A percentile compares a stretch with the other conserved stretches of the same genome.
These are phyloP conservation scores for Spongilla lacustris DNA, from an alignment of 37 sponge, comb jelly and placozoan species.

Conservation along the genomic window DNA sequence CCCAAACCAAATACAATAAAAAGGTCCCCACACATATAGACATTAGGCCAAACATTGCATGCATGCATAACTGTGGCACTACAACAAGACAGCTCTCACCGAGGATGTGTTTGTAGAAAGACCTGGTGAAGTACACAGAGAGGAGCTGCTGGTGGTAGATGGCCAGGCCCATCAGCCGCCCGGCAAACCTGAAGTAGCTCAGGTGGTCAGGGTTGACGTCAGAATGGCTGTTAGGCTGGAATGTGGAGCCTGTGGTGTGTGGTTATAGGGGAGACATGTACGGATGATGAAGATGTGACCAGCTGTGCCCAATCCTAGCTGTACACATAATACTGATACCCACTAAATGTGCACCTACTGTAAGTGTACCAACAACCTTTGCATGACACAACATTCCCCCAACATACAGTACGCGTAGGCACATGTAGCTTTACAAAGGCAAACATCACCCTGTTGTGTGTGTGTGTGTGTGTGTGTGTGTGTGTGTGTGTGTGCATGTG, in stretches of 20 bases:
- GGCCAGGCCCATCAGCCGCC: slow-evolving; percentile 87
- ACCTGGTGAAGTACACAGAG: slow-evolving; percentile 94
- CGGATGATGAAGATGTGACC: not conserved
- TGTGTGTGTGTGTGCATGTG: not conserved
- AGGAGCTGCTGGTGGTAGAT: slow-evolving; percentile 93
- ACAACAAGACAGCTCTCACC: slow-evolving; percentile 27
- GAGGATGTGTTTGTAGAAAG: slow-evolving; percentile 98
- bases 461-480: not conserved
- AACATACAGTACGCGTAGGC: no score
- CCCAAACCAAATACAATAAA: no score
- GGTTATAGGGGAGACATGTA: no score
- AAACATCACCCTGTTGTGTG: no score
- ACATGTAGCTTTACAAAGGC: no score
- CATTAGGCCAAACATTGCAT: no score
- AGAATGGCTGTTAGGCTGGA: slow-evolving; percentile 94
- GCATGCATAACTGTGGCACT: not conserved
- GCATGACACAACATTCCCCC: no score
- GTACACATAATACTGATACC: no score
- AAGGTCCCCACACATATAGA: no score
- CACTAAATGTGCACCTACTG: no score
- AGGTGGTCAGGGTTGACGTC: slow-evolving; percentile 95
- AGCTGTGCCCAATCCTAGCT: not conserved
- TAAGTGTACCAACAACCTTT: no score
- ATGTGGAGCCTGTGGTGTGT: slow-evolving; percentile 71
- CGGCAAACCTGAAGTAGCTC: slow-evolving; percentile 95